Conservation (phyloP, 2,888 invertebrate species). For the Deilephila elpenor region DNA sequence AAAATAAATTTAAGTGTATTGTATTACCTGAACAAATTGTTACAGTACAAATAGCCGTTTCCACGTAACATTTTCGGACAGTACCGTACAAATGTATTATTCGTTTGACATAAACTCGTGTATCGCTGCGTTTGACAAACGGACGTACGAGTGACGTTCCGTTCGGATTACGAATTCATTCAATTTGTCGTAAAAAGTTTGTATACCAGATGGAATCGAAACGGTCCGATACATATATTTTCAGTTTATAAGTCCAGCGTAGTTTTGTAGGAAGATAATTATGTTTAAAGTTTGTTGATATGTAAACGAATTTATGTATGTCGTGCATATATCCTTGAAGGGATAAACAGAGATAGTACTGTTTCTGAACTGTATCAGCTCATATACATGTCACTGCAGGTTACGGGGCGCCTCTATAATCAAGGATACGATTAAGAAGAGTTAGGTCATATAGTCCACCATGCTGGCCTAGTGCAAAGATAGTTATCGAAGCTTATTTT, state of each 20-base stretch:
- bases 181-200: not conserved
- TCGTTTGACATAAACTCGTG: not conserved
- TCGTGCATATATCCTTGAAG: too few relatives aligned
- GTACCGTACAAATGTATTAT: not conserved
- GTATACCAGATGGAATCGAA: not conserved
- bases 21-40: conserved; percentile 16
- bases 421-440: too few relatives aligned
- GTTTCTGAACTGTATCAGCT: too few relatives aligned
- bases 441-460: too few relatives aligned
- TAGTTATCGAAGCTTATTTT: too few relatives aligned
- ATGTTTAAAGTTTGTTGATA: too few relatives aligned
- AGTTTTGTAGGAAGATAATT: too few relatives aligned
- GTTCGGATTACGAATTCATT: conserved; percentile 14
- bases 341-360: too few relatives aligned
- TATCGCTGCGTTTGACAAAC: conserved; percentile 7
- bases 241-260: not conserved
- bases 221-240: not conserved
- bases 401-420: too few relatives aligned
- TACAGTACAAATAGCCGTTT: not conserved
- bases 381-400: too few relatives aligned
- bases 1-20: not conserved
- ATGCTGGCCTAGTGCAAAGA: too few relatives aligned
- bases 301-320: too few relatives aligned
- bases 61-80: conserved; percentile 1
- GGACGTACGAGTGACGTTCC: conserved; percentile 5